A percentile compares a stretch with the other conserved stretches of the same genome.
These are phyloP conservation scores for Onthophagus sagittarius DNA, from an alignment of 2,888 invertebrate species.

Conservation along the genomic window DNA sequence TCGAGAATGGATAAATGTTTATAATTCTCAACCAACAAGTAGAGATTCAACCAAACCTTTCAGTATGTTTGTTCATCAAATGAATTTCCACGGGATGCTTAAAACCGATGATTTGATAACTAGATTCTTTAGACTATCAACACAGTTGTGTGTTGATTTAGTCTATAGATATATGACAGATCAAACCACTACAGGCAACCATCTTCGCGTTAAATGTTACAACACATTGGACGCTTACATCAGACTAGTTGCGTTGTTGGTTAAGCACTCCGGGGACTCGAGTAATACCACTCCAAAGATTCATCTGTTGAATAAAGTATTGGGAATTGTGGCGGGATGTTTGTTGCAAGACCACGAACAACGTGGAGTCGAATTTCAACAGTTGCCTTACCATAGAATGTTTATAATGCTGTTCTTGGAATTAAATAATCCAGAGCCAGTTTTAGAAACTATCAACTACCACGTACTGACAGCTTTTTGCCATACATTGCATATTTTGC, in stretches of 20 bases:
- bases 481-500: slow-evolving; percentile 88
- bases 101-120: slow-evolving; percentile 98
- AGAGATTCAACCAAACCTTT: slow-evolving; percentile 89
- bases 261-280: slow-evolving; percentile 88
- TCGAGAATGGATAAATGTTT: slow-evolving; percentile 93
- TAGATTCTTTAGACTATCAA: slow-evolving; percentile 93
- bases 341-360: slow-evolving; percentile 94
- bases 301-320: slow-evolving; percentile 90
- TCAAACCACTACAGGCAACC: slow-evolving; percentile 23
- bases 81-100: slow-evolving; percentile 93
- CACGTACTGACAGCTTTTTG: slow-evolving; percentile 94
- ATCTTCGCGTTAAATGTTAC: slow-evolving; percentile 84
- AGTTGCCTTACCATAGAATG: slow-evolving; percentile 95
- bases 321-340: slow-evolving; percentile 94
- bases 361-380: slow-evolving; percentile 86
- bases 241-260: slow-evolving; percentile 87
- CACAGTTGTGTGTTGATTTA: slow-evolving; percentile 93
- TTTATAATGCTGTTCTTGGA: slow-evolving; percentile 96
- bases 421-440: slow-evolving; percentile 88
- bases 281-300: slow-evolving; percentile 94
- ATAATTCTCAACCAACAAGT: slow-evolving; percentile 74
- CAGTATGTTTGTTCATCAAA: slow-evolving; percentile 89
- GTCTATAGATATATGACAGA: slow-evolving; percentile 64
- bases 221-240: slow-evolving; percentile 94
- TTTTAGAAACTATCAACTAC: slow-evolving; percentile 91